Evolutionary conservation across 2,888 invertebrate species (phyloP).

Genomic region (Limnephilus rhombicus): DNA sequence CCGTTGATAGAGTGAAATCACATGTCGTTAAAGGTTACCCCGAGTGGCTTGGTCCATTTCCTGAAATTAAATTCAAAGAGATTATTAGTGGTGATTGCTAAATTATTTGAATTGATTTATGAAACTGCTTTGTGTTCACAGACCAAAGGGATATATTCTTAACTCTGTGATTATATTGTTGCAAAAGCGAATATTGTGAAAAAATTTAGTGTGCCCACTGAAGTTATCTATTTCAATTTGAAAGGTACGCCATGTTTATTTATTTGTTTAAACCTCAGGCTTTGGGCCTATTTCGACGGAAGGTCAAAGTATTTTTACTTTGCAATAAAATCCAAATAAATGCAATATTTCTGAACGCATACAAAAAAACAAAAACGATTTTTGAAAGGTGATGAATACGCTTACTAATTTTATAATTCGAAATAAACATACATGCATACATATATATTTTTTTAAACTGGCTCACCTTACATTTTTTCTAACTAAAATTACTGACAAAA

Average conservation of each 20-base stretch:
- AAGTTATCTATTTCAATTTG: background rate
- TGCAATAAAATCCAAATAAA: too few species aligned
- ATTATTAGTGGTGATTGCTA: background rate
- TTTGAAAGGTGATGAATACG: too few species aligned
- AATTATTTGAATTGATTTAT: background rate
- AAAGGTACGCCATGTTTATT: background rate
- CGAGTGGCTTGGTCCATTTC: background rate
- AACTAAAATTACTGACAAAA: too few species aligned
- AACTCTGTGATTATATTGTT: background rate
- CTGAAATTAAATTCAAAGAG: background rate
- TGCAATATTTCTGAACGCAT: too few species aligned
- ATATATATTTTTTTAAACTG: too few species aligned
- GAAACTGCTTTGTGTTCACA: background rate
- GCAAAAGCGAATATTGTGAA: background rate
- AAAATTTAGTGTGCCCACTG: background rate
- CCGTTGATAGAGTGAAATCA: background rate
- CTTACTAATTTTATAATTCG: too few species aligned
- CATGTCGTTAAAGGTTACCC: slow-evolving; percentile 23
- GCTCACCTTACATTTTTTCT: too few species aligned
- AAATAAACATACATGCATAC: too few species aligned
- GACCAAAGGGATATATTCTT: background rate
- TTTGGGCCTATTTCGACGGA: too few species aligned
- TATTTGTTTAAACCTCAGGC: too few species aligned
- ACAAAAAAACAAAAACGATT: too few species aligned
- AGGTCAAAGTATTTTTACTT: too few species aligned